Percentiles rank a stretch among this genome's conserved stretches.
phyloP scores from a whole-genome alignment of 2,888 invertebrate genomes.

The Lordiphosa fenestrarum region DNA sequence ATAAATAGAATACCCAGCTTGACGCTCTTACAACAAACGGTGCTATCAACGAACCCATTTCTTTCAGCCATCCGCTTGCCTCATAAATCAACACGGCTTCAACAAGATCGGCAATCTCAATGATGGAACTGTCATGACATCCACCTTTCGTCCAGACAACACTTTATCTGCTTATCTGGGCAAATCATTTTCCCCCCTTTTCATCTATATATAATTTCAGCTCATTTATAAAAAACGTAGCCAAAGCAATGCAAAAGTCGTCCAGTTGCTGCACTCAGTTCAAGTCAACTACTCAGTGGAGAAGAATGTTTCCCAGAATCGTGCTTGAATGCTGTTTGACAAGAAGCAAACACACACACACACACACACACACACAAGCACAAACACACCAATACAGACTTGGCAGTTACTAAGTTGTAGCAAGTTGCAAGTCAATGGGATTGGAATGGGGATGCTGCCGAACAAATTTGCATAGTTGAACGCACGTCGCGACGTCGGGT shows the following conservation, averaged over 20 bases:
- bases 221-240: constrained; percentile 59
- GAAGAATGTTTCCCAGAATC: constrained; percentile 76
- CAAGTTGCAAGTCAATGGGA: constrained; percentile 72
- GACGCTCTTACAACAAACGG: constrained; percentile 10
- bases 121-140: constrained; percentile 65
- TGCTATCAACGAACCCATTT: constrained; percentile 34
- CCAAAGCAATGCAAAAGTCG: constrained; percentile 55
- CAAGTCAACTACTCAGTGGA: constrained; percentile 48
- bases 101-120: constrained; percentile 45
- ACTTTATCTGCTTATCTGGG: constrained; percentile 30
- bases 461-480: constrained; percentile 70
- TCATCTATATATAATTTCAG: constrained; percentile 46
- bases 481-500: constrained; percentile 52
- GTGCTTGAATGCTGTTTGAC: constrained; percentile 78
- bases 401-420: constrained; percentile 68
- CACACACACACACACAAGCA: constrained; percentile 16
- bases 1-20: constrained; percentile 7
- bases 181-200: constrained; percentile 1
- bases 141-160: constrained; percentile 36
- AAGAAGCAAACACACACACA: constrained; percentile 49
- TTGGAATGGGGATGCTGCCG: constrained; percentile 40
- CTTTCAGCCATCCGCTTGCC: constrained; percentile 24
- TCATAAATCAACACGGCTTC: constrained; percentile 41
- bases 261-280: constrained; percentile 25
- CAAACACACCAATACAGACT: constrained; percentile 13